These are phyloP conservation scores for Actinia equina DNA, from an alignment of 64 coral and sea anemone genomes.

Conservation along the genomic window DNA sequence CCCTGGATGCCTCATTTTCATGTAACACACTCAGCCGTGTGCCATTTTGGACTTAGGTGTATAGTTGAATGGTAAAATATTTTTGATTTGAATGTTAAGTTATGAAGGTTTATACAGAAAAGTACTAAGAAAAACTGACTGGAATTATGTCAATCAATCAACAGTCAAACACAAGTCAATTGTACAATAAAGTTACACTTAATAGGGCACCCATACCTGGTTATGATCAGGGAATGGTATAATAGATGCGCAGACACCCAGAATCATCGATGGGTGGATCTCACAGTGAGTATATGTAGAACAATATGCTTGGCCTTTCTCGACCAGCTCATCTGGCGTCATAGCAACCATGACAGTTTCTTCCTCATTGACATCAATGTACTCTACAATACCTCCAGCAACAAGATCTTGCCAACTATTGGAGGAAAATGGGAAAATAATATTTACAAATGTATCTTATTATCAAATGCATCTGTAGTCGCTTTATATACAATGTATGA, in stretches of 20 bases:
- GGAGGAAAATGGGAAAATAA: neutral
- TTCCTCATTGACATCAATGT: constrained; percentile 99
- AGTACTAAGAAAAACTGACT: neutral
- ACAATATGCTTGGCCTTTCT: constrained; percentile 91
- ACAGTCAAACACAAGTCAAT: too few species aligned
- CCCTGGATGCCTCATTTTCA: too few species aligned
- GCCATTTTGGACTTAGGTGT: too few species aligned
- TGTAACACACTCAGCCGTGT: too few species aligned
- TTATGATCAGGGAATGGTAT: constrained; percentile 99
- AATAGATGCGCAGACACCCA: constrained; percentile 97
- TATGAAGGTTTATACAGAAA: too few species aligned
- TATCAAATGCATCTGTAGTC: too few species aligned
- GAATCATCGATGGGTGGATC: constrained; percentile 98
- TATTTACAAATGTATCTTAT: neutral
- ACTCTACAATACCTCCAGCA: constrained; percentile 90
- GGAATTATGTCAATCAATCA: neutral
- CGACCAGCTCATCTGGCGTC: constrained; percentile 97
- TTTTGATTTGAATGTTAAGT: too few species aligned
- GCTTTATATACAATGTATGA: too few species aligned
- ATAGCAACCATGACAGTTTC: constrained; percentile 99
- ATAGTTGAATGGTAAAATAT: too few species aligned
- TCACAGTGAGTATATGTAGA: constrained; percentile 99
- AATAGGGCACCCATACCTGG: constrained; percentile 41
- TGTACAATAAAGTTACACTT: too few species aligned
- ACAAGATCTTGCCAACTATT: constrained; percentile 97